Base-by-base conservation (phyloP, 2,888 invertebrate genomes). In the Anagyrus pseudococci region DNA sequence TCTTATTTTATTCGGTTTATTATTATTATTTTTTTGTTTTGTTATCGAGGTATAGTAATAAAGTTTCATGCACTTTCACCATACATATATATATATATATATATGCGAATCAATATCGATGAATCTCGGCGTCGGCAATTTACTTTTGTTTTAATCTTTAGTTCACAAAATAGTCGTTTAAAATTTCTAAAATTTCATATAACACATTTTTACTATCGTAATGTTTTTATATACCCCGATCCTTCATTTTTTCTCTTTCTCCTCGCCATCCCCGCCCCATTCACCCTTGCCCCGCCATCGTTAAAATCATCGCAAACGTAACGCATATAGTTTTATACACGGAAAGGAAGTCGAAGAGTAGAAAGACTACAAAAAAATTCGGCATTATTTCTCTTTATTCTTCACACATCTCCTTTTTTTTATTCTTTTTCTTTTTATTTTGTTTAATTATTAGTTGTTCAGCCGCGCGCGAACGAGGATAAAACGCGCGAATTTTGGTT, bases 291-390 rank as follows among this genome's bases (percentile, higher is more conserved):
- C n/a, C n/a, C n/a, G n/a, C 10, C 33, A 53, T 66, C 40, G 26
- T 59, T 62, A 59, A 62, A 66, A 62, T 66, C 49, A 62, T 59
- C 53, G 54, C 57, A 60, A 58, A 54, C 54, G 2, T 58, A 66
- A 66, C 59, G 47, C 10, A 53, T n/a, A n/a, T 58, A 65, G 49
- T 46, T 41, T 58, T 7, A 43, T 37, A 58, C 40, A 40, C 33
- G 33, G 46, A 64, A 61, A 58, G 43, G 57, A 50, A 61, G 52
- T 49, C 54, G 37, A 19, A n/a, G 56, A 10, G 26, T 40, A 54
- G 26, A 46, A 54, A 40, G 49, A 50, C 33, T 54, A 44, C 26
- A 61, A 65, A 61, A 37, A 58, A 58, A 61, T 61, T 55, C 50
- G 55, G 49, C 13, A 37, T 37, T 37, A 13, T 37, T 2, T 37